These are phyloP conservation scores for Timandra comae DNA, from an alignment of 2,888 invertebrate genomes.

Conservation along the genomic window DNA sequence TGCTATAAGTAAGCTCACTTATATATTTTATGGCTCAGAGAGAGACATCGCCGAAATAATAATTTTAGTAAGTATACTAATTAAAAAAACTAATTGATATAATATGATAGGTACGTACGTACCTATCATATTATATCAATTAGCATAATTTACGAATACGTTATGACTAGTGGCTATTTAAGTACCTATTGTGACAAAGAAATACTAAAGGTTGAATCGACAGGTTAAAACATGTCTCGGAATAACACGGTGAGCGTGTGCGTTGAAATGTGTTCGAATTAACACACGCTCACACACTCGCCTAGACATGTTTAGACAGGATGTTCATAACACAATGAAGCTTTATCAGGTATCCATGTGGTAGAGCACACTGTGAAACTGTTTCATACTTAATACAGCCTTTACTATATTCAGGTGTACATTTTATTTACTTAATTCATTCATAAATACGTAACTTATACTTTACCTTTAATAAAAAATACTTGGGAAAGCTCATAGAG, in stretches of 20 bases:
- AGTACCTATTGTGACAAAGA: slow-evolving; percentile 56
- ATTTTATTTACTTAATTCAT: not conserved
- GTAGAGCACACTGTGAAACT: not conserved
- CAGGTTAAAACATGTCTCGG: slow-evolving; percentile 61
- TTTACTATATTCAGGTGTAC: not conserved
- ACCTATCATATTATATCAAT: too few species aligned
- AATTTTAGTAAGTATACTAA: too few species aligned
- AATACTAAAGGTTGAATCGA: slow-evolving; percentile 59
- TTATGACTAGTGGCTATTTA: too few species aligned
- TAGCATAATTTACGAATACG: too few species aligned
- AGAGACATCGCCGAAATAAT: too few species aligned
- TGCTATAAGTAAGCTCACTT: too few species aligned
- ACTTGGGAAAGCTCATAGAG: too few species aligned
- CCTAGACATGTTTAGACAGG: slow-evolving; percentile 29
- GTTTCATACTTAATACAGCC: not conserved
- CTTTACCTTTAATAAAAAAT: too few species aligned
- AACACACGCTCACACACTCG: slow-evolving; percentile 8
- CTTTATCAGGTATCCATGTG: slow-evolving; percentile 4
- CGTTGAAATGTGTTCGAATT: slow-evolving; percentile 15
- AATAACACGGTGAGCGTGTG: slow-evolving; percentile 26
- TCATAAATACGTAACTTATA: too few species aligned
- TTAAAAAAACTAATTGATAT: too few species aligned
- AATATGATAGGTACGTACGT: too few species aligned
- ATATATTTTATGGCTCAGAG: too few species aligned
- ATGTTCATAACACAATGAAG: slow-evolving; percentile 23